Percentiles rank a stretch among this genome's conserved stretches.
phyloP scores from a whole-genome alignment of 1,140 invertebrate genomes.

The Musca vetustissima region DNA sequence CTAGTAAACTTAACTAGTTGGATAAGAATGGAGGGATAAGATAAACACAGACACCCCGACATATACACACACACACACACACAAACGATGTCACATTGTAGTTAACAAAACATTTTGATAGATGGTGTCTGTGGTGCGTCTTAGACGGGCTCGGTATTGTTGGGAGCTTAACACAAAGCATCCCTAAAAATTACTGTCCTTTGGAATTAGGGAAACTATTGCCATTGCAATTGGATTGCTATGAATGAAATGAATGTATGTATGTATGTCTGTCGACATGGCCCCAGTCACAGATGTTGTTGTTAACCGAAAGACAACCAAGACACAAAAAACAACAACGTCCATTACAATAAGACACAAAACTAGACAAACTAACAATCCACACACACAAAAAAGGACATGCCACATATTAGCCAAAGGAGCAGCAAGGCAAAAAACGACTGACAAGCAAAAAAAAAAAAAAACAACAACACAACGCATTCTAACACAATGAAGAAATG shows the following conservation, averaged over 20 bases:
- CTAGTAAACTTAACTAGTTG: no score
- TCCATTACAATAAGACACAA: background rate
- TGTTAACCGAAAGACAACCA: background rate
- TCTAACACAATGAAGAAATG: slow-evolving; percentile 9
- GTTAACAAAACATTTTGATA: slow-evolving; percentile 21
- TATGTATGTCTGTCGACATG: no score
- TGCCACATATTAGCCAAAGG: no score
- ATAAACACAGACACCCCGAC: background rate
- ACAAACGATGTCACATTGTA: background rate
- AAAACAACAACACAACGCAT: no score
- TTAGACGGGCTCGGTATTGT: no score
- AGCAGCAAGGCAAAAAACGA: background rate
- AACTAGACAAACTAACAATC: background rate
- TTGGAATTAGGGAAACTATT: background rate
- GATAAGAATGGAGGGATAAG: background rate
- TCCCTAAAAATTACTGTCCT: slow-evolving; percentile 3
- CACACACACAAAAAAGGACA: no score
- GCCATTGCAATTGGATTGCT: no score
- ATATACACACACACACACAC: no score
- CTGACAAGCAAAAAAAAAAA: background rate
- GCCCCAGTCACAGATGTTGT: no score
- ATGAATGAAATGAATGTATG: no score
- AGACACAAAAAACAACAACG: background rate
- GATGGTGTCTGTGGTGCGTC: slow-evolving; percentile 13
- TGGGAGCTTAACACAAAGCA: background rate